phyloP scores from a whole-genome alignment of 2,113 vertebrate species.

The Sylvicapra grimmia region DNA sequence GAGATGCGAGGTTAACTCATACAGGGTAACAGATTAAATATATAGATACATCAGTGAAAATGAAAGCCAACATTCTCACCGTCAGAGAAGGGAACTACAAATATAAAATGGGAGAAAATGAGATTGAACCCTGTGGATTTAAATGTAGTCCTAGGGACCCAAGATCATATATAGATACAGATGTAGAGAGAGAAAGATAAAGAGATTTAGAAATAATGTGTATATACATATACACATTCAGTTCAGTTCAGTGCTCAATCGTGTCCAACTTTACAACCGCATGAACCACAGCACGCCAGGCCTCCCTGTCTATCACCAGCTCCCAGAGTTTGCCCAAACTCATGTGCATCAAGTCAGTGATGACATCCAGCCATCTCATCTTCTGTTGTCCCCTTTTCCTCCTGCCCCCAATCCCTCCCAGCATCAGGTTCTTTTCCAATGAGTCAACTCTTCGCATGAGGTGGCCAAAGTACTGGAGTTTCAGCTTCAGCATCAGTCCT shows the following conservation, averaged over 20 bases:
- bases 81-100: neutral
- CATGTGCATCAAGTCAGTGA: neutral
- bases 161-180: neutral
- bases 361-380: neutral
- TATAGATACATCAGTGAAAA: neutral
- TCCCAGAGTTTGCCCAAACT: neutral
- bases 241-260: neutral
- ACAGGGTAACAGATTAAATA: neutral
- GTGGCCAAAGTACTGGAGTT: neutral
- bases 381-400: fast-evolving
- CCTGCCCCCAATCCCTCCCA: no score
- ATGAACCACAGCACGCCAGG: neutral
- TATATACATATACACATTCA: neutral
- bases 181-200: neutral
- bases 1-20: neutral
- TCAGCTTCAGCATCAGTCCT: neutral
- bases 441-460: fast-evolving
- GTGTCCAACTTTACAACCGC: neutral
- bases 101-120: neutral
- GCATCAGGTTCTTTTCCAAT: neutral
- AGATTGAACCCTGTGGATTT: neutral
- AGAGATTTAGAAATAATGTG: neutral
- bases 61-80: neutral
- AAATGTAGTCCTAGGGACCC: neutral
- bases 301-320: neutral